Evolutionary conservation across 2,113 vertebrate genomes (phyloP).

Genomic region (Ammodytes marinus): DNA sequence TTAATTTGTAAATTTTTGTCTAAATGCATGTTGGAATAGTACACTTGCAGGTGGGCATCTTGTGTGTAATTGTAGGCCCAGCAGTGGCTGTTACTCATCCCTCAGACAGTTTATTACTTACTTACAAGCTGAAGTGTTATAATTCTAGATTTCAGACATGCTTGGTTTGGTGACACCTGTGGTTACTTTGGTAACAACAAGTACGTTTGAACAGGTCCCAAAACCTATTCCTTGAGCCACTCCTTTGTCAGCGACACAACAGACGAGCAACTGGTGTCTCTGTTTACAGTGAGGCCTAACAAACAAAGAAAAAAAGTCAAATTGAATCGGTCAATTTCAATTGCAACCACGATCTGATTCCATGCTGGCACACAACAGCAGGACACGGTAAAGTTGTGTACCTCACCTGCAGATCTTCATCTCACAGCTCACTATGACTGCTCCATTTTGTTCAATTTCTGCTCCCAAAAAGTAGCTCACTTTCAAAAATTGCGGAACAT

Average conservation of each 20-base stretch:
- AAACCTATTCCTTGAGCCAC: background rate
- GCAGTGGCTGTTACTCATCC: background rate
- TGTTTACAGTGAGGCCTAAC: background rate
- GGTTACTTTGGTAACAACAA: background rate
- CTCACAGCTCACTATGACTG: background rate
- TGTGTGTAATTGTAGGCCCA: background rate
- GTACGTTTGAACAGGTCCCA: background rate
- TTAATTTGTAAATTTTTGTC: background rate
- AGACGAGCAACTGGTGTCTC: background rate
- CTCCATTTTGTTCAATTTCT: background rate
- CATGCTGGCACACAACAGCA: background rate
- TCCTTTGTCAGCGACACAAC: background rate
- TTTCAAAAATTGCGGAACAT: background rate
- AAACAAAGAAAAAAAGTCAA: background rate
- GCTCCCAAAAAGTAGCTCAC: background rate
- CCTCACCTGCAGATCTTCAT: background rate
- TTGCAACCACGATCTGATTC: background rate
- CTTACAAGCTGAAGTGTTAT: background rate
- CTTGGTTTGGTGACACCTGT: background rate
- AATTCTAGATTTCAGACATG: background rate
- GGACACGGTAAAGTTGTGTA: background rate
- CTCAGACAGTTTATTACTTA: background rate
- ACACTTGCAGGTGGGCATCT: background rate
- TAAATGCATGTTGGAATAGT: background rate
- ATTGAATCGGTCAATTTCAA: background rate